Evolutionary conservation across 2,113 vertebrate species (phyloP), one percentile per base, ranked within the genome.

Genomic region (Siniperca knerii): DNA sequence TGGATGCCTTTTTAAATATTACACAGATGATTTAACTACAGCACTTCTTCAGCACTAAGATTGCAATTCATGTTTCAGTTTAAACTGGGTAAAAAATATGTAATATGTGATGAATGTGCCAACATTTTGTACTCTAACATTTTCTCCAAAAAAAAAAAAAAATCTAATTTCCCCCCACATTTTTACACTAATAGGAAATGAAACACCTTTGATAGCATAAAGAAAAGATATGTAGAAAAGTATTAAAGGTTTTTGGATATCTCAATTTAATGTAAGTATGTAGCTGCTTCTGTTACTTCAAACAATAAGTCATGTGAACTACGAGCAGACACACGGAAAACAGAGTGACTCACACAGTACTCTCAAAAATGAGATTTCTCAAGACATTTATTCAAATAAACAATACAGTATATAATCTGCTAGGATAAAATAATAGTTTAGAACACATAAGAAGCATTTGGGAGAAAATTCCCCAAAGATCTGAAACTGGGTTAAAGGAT

Each of bases 361-460:
- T 94, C 93, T 81, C 90, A 90, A 89, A 93, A 89, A 90, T 75
- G 69, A 92, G 84, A 93, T 95, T 95, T 96, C 90, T 94, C 87
- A 94, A 95, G 92, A 95, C 92, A 95, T 95, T 95, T 94, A 95
- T 95, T 96, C 93, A 95, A 95, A 95, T 93, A 94, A 95, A 95
- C 95, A 95, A 92, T 94, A 94, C 91, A 94, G 91, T 93, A 93
- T 92, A 94, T 93, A 29, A 93, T 92, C 91, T 94, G 80, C 91
- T 93, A 92, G 89, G 89, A 92, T 95, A 92, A 94, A 94, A 95
- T 93, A 93, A 94, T 94, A 92, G 81, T 89, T 93, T 82, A 91
- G 79, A 93, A 94, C 89, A 93, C 89, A 92, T 90, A 91, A 92
- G 89, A 94, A 94, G 92, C 92, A 92, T 93, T 92, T 91, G 90